Percentiles rank a stretch among this genome's conserved stretches.
Evolutionary conservation across 2,888 invertebrate species (phyloP).

Genomic region (Neoaliturus tenellus): DNA sequence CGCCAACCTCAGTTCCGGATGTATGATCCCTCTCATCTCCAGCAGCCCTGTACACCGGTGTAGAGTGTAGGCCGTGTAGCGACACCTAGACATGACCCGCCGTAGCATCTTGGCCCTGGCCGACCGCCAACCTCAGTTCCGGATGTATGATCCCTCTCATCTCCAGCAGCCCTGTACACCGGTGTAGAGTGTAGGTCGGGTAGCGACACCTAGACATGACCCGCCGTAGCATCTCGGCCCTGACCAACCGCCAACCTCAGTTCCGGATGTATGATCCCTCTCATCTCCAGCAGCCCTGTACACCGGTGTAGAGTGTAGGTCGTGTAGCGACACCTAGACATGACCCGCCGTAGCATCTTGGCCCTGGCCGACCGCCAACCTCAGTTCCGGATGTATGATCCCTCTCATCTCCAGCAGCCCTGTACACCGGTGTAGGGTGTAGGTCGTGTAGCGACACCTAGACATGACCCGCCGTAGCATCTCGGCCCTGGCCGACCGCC

Average conservation of each 20-base stretch:
- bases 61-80: too few species aligned
- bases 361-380: background rate
- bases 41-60: too few species aligned
- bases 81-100: too few species aligned
- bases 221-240: background rate
- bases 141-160: conserved; percentile 23
- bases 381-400: conserved; percentile 27
- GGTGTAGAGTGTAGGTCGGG: too few species aligned
- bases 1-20: conserved; percentile 24
- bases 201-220: too few species aligned
- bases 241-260: conserved; percentile 1
- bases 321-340: too few species aligned
- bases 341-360: background rate
- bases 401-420: too few species aligned
- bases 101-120: background rate
- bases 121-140: conserved; percentile 5
- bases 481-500: background rate
- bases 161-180: too few species aligned
- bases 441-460: background rate
- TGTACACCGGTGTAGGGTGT: too few species aligned
- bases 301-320: too few species aligned
- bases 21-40: conserved; percentile 23
- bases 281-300: too few species aligned
- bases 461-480: background rate
- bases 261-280: conserved; percentile 24